A percentile compares a stretch with the other conserved stretches of the same genome.
Evolutionary conservation across 2,797 vertebrate species (phyloP).

Genomic region (Sardinella longiceps): DNA sequence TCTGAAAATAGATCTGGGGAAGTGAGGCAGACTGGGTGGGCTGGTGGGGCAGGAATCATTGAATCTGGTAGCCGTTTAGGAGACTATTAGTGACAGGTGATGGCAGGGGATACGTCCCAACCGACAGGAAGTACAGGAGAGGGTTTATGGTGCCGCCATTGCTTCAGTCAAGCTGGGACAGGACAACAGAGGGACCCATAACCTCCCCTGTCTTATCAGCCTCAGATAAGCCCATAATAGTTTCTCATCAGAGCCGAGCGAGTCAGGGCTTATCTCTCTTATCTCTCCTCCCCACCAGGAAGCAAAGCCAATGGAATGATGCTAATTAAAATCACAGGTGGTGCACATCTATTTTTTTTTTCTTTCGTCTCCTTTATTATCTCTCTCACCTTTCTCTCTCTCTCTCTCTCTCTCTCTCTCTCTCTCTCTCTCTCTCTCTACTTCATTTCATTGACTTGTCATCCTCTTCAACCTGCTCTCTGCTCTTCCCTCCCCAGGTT

Average conservation of each 20-base stretch:
- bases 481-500: background rate
- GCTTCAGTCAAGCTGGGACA: slow-evolving; percentile 26
- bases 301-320: background rate
- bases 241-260: background rate
- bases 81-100: slow-evolving; percentile 10
- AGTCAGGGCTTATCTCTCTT: slow-evolving; percentile 16
- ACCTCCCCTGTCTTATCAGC: slow-evolving; percentile 28
- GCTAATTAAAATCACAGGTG: slow-evolving; percentile 13
- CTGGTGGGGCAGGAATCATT: background rate
- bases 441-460: background rate
- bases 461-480: background rate
- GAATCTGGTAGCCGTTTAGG: slow-evolving; percentile 1
- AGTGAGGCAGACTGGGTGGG: background rate
- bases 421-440: background rate
- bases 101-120: background rate
- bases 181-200: slow-evolving; percentile 26
- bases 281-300: background rate
- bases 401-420: background rate
- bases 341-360: background rate
- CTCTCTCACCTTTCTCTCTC: background rate
- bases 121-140: background rate
- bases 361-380: background rate
- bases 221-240: slow-evolving; percentile 18
- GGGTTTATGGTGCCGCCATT: background rate
- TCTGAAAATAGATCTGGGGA: background rate